Evolutionary conservation across 2,113 vertebrate genomes (phyloP), one percentile per base, ranked within the genome.

Genomic region (Eupsittula cactorum): DNA sequence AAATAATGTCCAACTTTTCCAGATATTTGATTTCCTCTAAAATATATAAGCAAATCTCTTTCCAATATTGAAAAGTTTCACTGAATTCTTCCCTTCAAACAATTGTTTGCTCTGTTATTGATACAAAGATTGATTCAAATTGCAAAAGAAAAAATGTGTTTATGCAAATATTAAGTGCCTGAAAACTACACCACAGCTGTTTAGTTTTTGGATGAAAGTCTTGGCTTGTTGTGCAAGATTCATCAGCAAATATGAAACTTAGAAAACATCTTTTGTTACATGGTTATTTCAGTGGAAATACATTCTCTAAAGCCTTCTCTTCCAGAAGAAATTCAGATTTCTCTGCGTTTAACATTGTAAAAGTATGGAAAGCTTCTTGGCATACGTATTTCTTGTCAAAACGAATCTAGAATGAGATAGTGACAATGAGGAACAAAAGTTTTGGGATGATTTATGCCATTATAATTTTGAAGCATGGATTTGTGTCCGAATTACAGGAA

Each of bases 91-190:
- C 53, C 25, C 80, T 93, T 93, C 65, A 69, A 89, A 89, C 47
- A 69, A 87, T 76, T 65, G 52, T 94, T 95, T 94, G 49, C 19
- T 86, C 55, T 86, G 52, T 67, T 97, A 93, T 92, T 95, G 93
- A 91, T 88, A 82, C 24, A 76, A 70, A 70, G 85, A 86, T 73
- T 94, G 70, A 91, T 88, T 93, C 81, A 79, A 90, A 68, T 95
- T 96, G 82, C 63, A 87, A 74, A 80, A 71, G 84, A 81, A 96
- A 73, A 95, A 93, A 94, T 77, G 83, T 87, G 84, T 94, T 92
- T 92, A 95, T 92, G 91, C 90, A 97, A 94, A 92, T 92, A 95
- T 95, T 96, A 94, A 95, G 94, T 96, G 92, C 78, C 62, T 95
- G 90, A 95, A 85, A 96, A 80, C 64, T 68, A 84, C 91, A 94